These are phyloP conservation scores for Congeria kusceri DNA, from an alignment of 2,888 invertebrate species.

Conservation along the genomic window DNA sequence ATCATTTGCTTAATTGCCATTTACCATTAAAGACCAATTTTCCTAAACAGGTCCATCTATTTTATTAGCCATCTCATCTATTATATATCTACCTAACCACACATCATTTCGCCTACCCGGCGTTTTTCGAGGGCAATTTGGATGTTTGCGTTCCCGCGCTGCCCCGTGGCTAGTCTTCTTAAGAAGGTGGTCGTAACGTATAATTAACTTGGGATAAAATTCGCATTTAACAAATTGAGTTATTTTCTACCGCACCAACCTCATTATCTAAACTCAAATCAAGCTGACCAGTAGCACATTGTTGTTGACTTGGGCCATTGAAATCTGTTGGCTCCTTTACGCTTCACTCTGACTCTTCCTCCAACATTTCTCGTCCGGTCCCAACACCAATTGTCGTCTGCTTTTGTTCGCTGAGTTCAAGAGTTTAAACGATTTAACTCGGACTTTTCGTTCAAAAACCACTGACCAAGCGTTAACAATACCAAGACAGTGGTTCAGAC, in stretches of 20 bases:
- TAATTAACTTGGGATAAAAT: conserved; percentile 63
- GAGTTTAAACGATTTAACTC: conserved; percentile 62
- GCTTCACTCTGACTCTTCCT: conserved; percentile 45
- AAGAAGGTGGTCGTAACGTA: conserved; percentile 33
- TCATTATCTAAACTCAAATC: conserved; percentile 31
- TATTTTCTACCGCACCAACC: conserved; percentile 50
- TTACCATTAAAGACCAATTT: background rate
- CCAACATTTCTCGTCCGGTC: conserved; percentile 48
- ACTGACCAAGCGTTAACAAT: conserved; percentile 28
- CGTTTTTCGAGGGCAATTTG: background rate
- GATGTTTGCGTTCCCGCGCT: conserved; percentile 2
- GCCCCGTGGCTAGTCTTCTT: conserved; percentile 22
- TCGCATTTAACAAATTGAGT: conserved; percentile 66
- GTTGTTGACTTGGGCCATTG: conserved; percentile 47
- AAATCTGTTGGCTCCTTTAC: conserved; percentile 42
- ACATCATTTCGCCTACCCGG: background rate
- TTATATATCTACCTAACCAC: conserved; percentile 3
- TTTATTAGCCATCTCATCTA: background rate
- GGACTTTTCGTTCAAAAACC: conserved; percentile 28
- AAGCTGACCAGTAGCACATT: conserved; percentile 30
- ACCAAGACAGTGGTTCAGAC: conserved; percentile 16
- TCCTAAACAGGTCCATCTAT: background rate
- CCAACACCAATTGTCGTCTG: conserved; percentile 47
- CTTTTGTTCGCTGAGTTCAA: conserved; percentile 59
- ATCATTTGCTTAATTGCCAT: background rate